Evolutionary conservation across 2,797 vertebrate species (phyloP), one percentile per base, ranked within the genome.

Genomic region (Sebastes flavidus): DNA sequence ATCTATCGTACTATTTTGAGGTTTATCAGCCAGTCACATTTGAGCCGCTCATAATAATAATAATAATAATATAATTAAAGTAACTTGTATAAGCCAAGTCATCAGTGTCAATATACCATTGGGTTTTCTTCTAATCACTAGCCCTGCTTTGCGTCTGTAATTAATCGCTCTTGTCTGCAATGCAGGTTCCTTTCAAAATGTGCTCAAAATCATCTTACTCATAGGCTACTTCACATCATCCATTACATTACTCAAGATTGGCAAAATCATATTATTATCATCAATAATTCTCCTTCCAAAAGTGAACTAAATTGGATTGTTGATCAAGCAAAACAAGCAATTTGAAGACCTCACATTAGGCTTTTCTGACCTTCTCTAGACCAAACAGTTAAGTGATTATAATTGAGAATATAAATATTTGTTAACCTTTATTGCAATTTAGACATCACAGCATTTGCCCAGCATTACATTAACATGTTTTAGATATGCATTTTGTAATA

Each of bases 301-400:
- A 8, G 13, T 5, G 27, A 54, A 54, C 13, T 18, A 27, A 27
- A 27, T 49, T 65, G 49, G 49, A 13, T 34, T 25, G 59, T 54
- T 24, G 3, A 0, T 34, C 6, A 14, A n/a, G 16, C 24, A n/a
- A 24, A 63, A 38, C 18, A 22, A 34, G 3, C 9, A n/a, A n/a
- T 61, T n/a, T 18, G 8, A 34, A 62, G 18, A 36, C 20, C 9
- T 30, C 58, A 1, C 16, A 0, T 0, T 29, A 0, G 27, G 29
- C 13, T 27, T 58, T 60, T 62, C 30, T 62, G 9, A 62, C 20
- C 10, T 62, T 34, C 18, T 60, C 29, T 11, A 61, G 59, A 60
- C 13, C 16, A 60, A 61, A 62, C n/a, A 24, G 0, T 34, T 4
- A 56, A 36, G 52, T 38, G 32, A 27, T 59, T 24, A 55, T 32